Percentiles rank a stretch among this genome's conserved stretches.
These are phyloP conservation scores for Rhyacichthys aspro DNA, from an alignment of 2,797 vertebrate genomes.

Conservation along the genomic window DNA sequence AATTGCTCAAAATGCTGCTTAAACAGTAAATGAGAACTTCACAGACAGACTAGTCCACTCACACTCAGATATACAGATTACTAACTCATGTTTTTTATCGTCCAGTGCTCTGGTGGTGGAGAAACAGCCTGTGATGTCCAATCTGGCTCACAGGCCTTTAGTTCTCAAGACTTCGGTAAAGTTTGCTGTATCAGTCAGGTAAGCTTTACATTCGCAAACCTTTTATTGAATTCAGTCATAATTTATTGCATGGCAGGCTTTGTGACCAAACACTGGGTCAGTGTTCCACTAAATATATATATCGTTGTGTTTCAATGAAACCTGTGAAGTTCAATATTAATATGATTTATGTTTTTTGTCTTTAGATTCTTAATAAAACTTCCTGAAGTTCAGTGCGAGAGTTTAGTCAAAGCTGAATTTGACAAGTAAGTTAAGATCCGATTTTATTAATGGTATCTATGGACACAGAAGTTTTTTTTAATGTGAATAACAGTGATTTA, in stretches of 20 bases:
- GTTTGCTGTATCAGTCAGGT: constrained; percentile 90
- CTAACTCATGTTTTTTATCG: constrained; percentile 21
- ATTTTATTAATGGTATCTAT: background rate
- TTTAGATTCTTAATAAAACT: constrained; percentile 88
- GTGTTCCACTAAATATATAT: no score
- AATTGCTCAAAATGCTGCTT: constrained; percentile 84
- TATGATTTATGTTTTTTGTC: constrained; percentile 28
- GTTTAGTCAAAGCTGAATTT: constrained; percentile 89
- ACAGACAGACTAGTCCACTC: background rate
- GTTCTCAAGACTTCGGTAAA: constrained; percentile 87
- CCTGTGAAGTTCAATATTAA: no score
- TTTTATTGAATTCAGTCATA: no score
- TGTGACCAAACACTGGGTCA: no score
- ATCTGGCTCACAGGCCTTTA: constrained; percentile 83
- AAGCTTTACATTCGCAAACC: background rate
- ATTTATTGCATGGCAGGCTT: no score
- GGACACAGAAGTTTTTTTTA: background rate
- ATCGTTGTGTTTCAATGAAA: no score
- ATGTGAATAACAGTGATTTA: background rate
- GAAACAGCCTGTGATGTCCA: constrained; percentile 89
- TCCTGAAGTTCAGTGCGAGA: constrained; percentile 84
- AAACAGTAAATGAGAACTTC: constrained; percentile 76
- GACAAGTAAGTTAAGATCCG: constrained; percentile 88
- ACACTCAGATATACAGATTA: background rate
- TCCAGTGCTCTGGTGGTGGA: constrained; percentile 86